Evolutionary conservation across 2,888 invertebrate genomes (phyloP).

Genomic region (Eueremaeus valkanovi): DNA sequence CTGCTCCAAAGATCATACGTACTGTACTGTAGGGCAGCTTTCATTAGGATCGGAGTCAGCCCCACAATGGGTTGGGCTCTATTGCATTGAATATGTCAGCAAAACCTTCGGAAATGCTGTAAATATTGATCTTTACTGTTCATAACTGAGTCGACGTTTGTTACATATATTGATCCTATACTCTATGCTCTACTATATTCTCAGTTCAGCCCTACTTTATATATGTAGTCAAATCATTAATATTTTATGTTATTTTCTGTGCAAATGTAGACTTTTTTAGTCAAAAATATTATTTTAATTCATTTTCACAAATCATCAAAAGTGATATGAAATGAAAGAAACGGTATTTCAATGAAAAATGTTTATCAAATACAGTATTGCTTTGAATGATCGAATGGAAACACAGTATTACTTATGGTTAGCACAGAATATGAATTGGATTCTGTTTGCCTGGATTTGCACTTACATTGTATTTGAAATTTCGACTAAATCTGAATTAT

Average conservation of each 20-base stretch:
- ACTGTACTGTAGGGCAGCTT: background rate
- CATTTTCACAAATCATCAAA: background rate
- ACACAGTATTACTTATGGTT: too few species aligned
- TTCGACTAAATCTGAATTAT: background rate
- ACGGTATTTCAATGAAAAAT: background rate
- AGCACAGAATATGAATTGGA: too few species aligned
- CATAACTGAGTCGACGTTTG: constrained; percentile 28
- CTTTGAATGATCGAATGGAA: background rate
- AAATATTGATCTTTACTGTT: constrained; percentile 30
- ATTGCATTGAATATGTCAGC: background rate
- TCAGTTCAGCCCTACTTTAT: constrained; percentile 9
- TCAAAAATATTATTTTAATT: background rate
- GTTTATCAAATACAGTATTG: background rate
- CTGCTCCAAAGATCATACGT: background rate
- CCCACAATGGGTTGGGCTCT: constrained; percentile 27
- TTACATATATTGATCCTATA: constrained; percentile 26
- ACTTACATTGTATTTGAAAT: too few species aligned
- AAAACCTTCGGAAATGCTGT: background rate
- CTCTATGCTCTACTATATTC: background rate
- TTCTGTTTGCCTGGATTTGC: too few species aligned
- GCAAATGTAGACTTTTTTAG: background rate
- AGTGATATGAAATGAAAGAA: background rate
- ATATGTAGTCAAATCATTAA: constrained; percentile 27
- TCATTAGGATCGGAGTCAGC: constrained; percentile 20
- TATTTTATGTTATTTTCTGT: constrained; percentile 1